Evolutionary conservation across 2,113 vertebrate genomes (phyloP).

Genomic region (Lynx canadensis): DNA sequence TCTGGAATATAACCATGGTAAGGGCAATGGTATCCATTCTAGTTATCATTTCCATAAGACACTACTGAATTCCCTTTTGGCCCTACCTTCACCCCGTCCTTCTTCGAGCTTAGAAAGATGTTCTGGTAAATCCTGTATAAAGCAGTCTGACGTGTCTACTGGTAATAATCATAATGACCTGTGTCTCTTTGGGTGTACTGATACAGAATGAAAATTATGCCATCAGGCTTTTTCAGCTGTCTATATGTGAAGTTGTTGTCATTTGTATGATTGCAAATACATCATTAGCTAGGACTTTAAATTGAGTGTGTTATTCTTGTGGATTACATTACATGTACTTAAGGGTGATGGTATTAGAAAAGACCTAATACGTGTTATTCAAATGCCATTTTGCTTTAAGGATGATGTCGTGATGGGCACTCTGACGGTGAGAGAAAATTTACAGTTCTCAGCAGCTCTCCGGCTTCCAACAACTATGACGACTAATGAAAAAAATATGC

Average conservation of each 20-base stretch:
- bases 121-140: neutral
- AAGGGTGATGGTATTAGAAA: neutral
- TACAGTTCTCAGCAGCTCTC: slow-evolving; percentile 95
- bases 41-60: neutral
- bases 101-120: neutral
- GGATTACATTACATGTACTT: neutral
- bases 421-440: slow-evolving; percentile 95
- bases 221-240: neutral
- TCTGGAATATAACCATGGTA: neutral
- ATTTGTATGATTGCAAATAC: neutral
- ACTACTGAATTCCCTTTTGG: neutral
- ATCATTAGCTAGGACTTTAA: neutral
- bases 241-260: neutral
- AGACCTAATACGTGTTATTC: neutral
- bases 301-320: neutral
- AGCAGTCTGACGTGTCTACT: neutral
- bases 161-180: neutral
- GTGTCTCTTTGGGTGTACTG: neutral
- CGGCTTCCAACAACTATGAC: slow-evolving; percentile 90
- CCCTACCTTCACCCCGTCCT: neutral
- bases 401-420: slow-evolving; percentile 97
- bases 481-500: slow-evolving; percentile 89
- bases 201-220: no score
- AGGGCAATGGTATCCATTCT: neutral
- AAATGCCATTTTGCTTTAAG: slow-evolving; percentile 78